Evolutionary conservation across 1,140 invertebrate species (phyloP).

Genomic region (Zaprionus nigranus): DNA sequence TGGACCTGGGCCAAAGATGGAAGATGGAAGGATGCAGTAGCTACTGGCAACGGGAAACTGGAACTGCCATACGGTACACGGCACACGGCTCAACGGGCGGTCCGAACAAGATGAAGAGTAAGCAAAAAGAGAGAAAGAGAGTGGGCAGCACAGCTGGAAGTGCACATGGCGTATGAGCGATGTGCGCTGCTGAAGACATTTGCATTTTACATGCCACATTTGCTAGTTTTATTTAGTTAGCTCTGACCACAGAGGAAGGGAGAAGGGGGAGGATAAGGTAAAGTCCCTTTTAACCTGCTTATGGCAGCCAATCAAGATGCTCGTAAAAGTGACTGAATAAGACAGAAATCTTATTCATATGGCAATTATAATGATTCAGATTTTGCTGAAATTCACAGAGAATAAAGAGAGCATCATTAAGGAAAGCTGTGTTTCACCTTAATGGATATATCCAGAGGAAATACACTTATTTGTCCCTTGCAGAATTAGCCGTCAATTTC

Average conservation of each 20-base stretch:
- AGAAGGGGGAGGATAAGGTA: not conserved
- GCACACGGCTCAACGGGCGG: constrained; percentile 18
- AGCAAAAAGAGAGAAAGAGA: not conserved
- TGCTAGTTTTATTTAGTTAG: constrained; percentile 18
- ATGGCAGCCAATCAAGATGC: no score
- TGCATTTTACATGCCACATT: constrained; percentile 54
- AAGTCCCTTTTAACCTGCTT: no score
- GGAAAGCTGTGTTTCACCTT: no score
- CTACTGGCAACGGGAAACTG: constrained; percentile 14
- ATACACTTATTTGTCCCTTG: no score
- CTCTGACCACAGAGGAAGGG: constrained; percentile 6
- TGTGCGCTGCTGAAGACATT: constrained; percentile 50
- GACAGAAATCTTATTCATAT: no score
- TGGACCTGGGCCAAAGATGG: constrained; percentile 23
- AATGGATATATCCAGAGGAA: no score
- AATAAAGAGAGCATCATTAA: no score
- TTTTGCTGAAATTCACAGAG: no score
- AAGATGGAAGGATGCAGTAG: constrained; percentile 30
- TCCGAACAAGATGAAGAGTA: constrained; percentile 24
- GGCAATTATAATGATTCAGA: no score
- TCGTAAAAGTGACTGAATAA: no score
- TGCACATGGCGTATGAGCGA: constrained; percentile 66
- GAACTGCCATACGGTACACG: no score
- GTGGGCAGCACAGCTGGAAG: constrained; percentile 26
- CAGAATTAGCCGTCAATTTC: no score